Evolutionary conservation across 2,113 vertebrate species (phyloP), one percentile per base, ranked within the genome.

Genomic region (Meleagris gallopavo): DNA sequence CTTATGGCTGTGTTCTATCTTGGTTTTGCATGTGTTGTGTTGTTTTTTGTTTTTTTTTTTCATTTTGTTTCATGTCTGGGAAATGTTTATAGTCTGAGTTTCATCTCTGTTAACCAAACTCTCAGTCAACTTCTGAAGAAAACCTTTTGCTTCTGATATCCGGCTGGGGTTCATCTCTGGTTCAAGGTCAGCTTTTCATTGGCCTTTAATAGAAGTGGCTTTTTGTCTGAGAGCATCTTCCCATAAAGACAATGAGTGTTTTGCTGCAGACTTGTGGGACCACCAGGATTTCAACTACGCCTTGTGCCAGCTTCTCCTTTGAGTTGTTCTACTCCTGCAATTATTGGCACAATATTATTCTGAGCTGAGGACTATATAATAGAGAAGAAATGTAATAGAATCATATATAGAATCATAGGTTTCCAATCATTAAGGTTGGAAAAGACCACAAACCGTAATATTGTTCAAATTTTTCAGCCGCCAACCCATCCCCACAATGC

Each of bases 11-110:
- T 77, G 12, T 71, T 88, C 79, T 86, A 0, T 93, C 70, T 85
- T 84, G 9, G n/a, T 40, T 84, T 62, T 77, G 16, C 41, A 43
- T 91, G 22, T 71, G n/a, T 69, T 72, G 36, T 32, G n/a, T 62
- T 90, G 16, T 52, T 38, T 38, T 55, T 93, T 86, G 89, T 30
- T 36, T 66, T 88, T 32, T 43, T 80, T 93, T 88, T 91, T 13
- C 16, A 38, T 86, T 76, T 87, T 86, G 22, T 90, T 91, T 95
- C 45, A 88, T 91, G 83, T 91, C 83, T 78, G 72, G 64, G 18
- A 90, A 91, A 90, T 91, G 52, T 86, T 95, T 96, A 88, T 75
- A 34, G 30, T 75, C 76, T 57, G 21, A 82, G 41, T 73, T 94
- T 32, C 46, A 76, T 83, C 64, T 71, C 61, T 94, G 69, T 61